Evolutionary conservation across 2,888 invertebrate species (phyloP).

Genomic region (Lissonota sp.): DNA sequence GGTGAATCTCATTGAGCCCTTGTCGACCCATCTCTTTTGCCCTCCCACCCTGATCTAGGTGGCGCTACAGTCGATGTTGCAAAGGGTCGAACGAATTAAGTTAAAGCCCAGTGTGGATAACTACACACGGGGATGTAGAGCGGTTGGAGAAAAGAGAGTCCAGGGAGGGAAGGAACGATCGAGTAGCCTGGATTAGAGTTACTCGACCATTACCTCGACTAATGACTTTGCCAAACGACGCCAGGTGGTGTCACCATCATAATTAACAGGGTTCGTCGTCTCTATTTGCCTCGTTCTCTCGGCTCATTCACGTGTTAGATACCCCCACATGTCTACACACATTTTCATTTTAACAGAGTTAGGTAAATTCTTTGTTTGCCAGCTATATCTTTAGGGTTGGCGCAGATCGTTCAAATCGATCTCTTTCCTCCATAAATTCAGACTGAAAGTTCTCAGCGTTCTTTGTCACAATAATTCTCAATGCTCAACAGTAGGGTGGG

Average conservation of each 20-base stretch:
- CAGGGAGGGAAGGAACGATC: constrained; percentile 35
- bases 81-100: constrained; percentile 62
- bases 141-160: background rate
- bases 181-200: constrained; percentile 62
- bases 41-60: constrained; percentile 9
- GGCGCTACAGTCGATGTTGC: constrained; percentile 3
- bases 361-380: too few species aligned
- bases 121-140: constrained; percentile 22
- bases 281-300: constrained; percentile 38
- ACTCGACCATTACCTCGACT: constrained; percentile 77
- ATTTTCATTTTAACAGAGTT: background rate
- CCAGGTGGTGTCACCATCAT: constrained; percentile 81
- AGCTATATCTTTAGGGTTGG: background rate
- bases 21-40: background rate
- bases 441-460: too few species aligned
- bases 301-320: constrained; percentile 11
- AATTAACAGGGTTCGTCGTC: constrained; percentile 73
- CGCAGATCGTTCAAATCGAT: background rate
- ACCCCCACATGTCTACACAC: background rate
- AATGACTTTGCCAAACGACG: constrained; percentile 76
- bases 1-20: constrained; percentile 36
- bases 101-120: constrained; percentile 54
- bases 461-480: too few species aligned
- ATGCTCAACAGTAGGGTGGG: too few species aligned
- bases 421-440: background rate